A percentile compares a stretch with the other conserved stretches of the same genome.
phyloP scores from a whole-genome alignment of 2,113 vertebrate genomes.

The Addax nasomaculatus region DNA sequence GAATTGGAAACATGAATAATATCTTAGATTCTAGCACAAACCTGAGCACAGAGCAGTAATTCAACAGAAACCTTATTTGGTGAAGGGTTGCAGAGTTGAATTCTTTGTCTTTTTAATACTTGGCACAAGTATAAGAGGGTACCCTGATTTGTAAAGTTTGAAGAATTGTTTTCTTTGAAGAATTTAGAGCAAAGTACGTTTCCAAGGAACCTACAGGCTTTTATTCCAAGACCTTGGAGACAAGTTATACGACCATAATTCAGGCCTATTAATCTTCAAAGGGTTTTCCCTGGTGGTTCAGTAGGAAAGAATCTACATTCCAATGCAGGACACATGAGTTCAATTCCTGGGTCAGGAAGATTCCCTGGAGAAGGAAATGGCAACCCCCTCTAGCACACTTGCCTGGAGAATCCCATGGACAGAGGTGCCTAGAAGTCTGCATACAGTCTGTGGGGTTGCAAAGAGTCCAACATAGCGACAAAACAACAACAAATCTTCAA shows the following conservation, averaged over 20 bases:
- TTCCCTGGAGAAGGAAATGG: not conserved
- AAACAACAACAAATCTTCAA: not conserved
- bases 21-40: not conserved
- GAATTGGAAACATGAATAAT: not conserved
- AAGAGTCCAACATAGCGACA: not conserved
- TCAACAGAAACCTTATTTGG: not conserved
- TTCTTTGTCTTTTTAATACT: not conserved
- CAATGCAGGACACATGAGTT: not conserved
- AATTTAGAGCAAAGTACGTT: not conserved
- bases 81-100: not conserved
- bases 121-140: not conserved
- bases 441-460: not conserved
- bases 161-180: not conserved
- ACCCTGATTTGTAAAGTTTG: not conserved
- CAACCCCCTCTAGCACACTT: not conserved
- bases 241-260: not conserved
- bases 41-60: not conserved
- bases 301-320: not conserved
- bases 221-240: not conserved
- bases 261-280: not conserved
- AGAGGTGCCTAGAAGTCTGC: not conserved
- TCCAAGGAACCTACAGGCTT: not conserved
- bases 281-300: not conserved
- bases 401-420: not conserved
- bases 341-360: not conserved